Evolutionary conservation across 2,888 invertebrate species (phyloP), one percentile per base, ranked within the genome.

Genomic region (Cheilosia pagana): DNA sequence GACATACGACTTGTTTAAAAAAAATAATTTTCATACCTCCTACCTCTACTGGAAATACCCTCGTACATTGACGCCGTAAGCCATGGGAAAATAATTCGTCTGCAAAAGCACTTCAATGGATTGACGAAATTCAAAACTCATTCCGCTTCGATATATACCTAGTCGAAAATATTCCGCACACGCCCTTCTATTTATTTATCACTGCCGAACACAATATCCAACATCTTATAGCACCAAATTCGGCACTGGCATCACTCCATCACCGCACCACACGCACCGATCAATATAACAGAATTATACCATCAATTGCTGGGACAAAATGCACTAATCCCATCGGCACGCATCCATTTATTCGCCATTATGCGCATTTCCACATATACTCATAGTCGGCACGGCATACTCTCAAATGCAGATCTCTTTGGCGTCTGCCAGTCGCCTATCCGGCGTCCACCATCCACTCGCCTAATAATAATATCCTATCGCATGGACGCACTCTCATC

Each of bases 391-490:
- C 19, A 16, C 45, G n/a, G n/a, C n/a, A n/a, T n/a, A n/a, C n/a
- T 31, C 31, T 43, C 10, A 28, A 45, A 43, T 2, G 6, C 48
- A 62, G 6, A 41, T 59, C 14, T 19, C n/a, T 19, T 19, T 16
- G 45, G 45, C 45, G 10, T 10, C 16, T 19, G 16, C 16, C n/a
- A 16, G 45, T 45, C 45, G 45, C 19, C 45, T 35, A 12, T 35
- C 35, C 35, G 3, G 35, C 35, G 12, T 35, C 12, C 31, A 10
- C 7, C 16, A 25, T 16, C 28, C 3, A 16, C 14, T 45, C 16
- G 16, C 2, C n/a, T 3, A 45, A 60, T 60, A 45, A 45, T 28
- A 43, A 60, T 31, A 63, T 50, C n/a, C 23, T 35, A 63, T 50
- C 48, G 35, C 23, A 35, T 63, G 39, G 12, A 63, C 50, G 35